phyloP scores from a whole-genome alignment of 2,113 vertebrate genomes.

The Oryzias melastigma region DNA sequence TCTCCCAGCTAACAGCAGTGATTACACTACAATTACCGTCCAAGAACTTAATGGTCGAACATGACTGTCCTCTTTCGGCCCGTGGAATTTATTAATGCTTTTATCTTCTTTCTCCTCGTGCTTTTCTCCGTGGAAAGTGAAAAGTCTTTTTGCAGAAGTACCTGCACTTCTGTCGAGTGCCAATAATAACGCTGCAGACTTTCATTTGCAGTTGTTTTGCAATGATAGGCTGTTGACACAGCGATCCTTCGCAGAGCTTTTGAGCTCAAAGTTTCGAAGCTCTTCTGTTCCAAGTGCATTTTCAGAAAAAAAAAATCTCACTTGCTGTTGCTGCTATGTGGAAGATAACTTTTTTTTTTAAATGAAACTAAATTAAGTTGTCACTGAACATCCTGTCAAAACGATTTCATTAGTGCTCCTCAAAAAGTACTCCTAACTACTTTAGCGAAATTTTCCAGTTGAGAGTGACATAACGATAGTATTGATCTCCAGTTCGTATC shows the following conservation, averaged over 20 bases:
- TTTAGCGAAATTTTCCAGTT: too few relatives aligned
- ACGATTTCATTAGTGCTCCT: too few relatives aligned
- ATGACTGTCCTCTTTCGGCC: slow-evolving; percentile 56
- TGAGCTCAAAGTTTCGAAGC: slow-evolving; percentile 3
- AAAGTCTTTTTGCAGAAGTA: slow-evolving; percentile 39
- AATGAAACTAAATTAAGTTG: neutral
- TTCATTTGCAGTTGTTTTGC: slow-evolving; percentile 35
- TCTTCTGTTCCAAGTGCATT: neutral
- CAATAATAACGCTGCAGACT: slow-evolving; percentile 20
- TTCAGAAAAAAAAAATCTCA: neutral
- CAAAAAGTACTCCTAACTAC: too few relatives aligned
- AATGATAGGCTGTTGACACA: slow-evolving; percentile 5
- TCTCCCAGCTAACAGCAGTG: slow-evolving; percentile 60
- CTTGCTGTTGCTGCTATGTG: neutral
- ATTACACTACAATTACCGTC: slow-evolving; percentile 71
- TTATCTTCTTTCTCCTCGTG: slow-evolving; percentile 50
- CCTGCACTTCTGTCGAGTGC: slow-evolving; percentile 24
- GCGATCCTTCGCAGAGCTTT: neutral
- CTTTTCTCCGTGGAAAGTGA: slow-evolving; percentile 17
- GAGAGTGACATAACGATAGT: too few relatives aligned
- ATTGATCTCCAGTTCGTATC: too few relatives aligned
- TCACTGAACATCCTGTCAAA: too few relatives aligned
- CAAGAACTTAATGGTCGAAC: slow-evolving; percentile 68
- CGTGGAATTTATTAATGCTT: slow-evolving; percentile 52
- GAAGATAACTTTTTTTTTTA: neutral